These are phyloP conservation scores for Setipinna tenuifilis DNA, from an alignment of 2,797 vertebrate genomes.

Conservation along the genomic window DNA sequence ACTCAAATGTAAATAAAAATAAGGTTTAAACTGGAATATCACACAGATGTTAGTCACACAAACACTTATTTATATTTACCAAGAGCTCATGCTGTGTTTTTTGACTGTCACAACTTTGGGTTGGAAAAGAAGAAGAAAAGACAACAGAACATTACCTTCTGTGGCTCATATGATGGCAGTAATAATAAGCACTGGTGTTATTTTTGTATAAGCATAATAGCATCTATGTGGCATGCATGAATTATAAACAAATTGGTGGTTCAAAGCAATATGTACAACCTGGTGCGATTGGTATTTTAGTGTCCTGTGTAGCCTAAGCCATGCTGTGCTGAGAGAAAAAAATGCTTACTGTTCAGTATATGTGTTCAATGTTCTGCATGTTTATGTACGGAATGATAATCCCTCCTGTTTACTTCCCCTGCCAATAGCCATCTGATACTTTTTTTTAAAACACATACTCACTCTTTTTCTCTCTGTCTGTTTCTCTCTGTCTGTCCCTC, in stretches of 20 bases:
- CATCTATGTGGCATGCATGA: slow-evolving; percentile 94
- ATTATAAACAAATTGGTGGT: slow-evolving; percentile 85
- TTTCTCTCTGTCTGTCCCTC: background rate
- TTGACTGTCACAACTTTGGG: slow-evolving; percentile 60
- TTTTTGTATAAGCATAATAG: slow-evolving; percentile 91
- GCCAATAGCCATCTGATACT: slow-evolving; percentile 42
- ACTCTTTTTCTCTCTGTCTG: slow-evolving; percentile 18
- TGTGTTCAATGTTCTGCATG: slow-evolving; percentile 83
- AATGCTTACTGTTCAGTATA: slow-evolving; percentile 75
- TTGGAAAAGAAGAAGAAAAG: slow-evolving; percentile 57
- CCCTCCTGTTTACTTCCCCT: slow-evolving; percentile 69
- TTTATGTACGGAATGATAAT: slow-evolving; percentile 79
- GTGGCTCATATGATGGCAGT: slow-evolving; percentile 82
- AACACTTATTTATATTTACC: slow-evolving; percentile 63
- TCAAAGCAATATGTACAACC: slow-evolving; percentile 88
- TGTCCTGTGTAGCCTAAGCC: slow-evolving; percentile 81
- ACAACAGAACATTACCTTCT: slow-evolving; percentile 69
- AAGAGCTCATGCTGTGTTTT: slow-evolving; percentile 54
- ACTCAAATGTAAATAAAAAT: slow-evolving; percentile 63
- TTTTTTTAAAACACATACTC: slow-evolving; percentile 44
- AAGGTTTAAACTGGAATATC: slow-evolving; percentile 68
- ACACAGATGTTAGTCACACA: slow-evolving; percentile 62
- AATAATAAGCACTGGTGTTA: slow-evolving; percentile 89
- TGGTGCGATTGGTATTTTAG: slow-evolving; percentile 81
- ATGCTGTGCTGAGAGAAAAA: slow-evolving; percentile 67